Base-by-base conservation (phyloP, 2,888 invertebrate species). In the Ectropis crepuscularia region DNA sequence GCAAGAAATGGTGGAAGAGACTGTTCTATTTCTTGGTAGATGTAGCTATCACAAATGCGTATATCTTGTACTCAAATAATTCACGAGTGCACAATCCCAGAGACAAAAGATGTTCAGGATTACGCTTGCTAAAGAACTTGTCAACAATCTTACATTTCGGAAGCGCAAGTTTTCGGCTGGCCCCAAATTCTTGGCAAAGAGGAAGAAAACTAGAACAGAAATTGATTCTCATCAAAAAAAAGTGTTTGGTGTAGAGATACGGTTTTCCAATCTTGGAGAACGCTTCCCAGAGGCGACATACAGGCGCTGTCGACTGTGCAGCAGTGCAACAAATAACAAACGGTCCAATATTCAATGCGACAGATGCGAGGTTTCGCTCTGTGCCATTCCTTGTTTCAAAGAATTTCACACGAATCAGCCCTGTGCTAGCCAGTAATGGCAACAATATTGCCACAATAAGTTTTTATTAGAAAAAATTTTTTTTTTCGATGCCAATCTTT, bases 21-120 rank as follows among this genome's bases (percentile, higher is more conserved):
- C n/a, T n/a, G n/a, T n/a, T n/a, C n/a, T n/a, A n/a, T n/a, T n/a
- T n/a, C n/a, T n/a, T n/a, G n/a, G n/a, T n/a, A n/a, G n/a, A n/a
- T n/a, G n/a, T n/a, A n/a, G n/a, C n/a, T n/a, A n/a, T n/a, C n/a
- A n/a, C 50, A 51, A 51, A 51, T 51, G 50, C 39, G 39, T 51
- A 51, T 36, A 51, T 51, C 12, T 51, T 51, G 39, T 39, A 51
- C 39, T 39, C 39, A 59, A 48, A 49, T 47, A 50, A 68, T 60
- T 39, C 39, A 51, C 39, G 50, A 6, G 39, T 39, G 39, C 53
- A 59, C 54, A 41, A 53, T 58, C 45, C 45, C 38, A 47, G 61
- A 54, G 50, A 51, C 65, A 68, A 60, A 68, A 68, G 61, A 36
- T 50, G 43, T 65, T 65, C 54, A 43, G 65, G 43, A 37, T 62